Percentiles rank a stretch among this genome's conserved stretches.
Evolutionary conservation across 92 coral and sea anemone species (phyloP).

Genomic region (Palythoa heliodiscus): DNA sequence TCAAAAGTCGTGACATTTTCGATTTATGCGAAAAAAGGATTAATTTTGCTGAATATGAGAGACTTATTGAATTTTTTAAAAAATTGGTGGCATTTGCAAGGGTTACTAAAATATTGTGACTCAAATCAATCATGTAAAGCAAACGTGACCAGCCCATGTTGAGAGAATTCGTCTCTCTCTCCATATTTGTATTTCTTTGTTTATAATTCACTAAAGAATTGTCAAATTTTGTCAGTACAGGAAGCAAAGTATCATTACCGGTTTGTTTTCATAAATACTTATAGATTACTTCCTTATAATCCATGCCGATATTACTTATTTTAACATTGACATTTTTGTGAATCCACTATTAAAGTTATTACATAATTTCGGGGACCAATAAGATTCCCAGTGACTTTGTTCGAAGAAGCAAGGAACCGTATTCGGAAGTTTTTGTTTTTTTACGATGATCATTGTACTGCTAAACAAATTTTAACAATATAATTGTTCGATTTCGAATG

Average conservation of each 20-base stretch:
- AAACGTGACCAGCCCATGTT: neutral
- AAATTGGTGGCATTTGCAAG: too few relatives aligned
- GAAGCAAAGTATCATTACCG: neutral
- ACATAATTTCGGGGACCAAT: neutral
- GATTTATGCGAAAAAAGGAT: too few relatives aligned
- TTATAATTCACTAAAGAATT: neutral
- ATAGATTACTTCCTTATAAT: neutral
- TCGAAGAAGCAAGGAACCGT: neutral
- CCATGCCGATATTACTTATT: neutral
- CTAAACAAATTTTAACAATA: neutral
- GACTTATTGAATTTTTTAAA: too few relatives aligned
- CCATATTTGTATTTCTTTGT: neutral
- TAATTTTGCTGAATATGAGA: too few relatives aligned
- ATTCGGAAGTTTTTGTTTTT: neutral
- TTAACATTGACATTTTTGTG: neutral
- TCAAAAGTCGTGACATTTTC: too few relatives aligned
- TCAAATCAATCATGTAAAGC: neutral
- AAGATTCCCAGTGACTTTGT: neutral
- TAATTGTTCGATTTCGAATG: neutral
- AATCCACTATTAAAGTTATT: neutral
- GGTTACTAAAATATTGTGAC: neutral
- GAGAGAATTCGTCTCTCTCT: neutral
- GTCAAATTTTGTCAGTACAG: neutral
- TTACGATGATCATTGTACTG: neutral
- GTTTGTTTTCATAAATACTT: neutral